These are phyloP conservation scores for Esox lucius DNA, from an alignment of 2,797 vertebrate species.

Conservation along the genomic window DNA sequence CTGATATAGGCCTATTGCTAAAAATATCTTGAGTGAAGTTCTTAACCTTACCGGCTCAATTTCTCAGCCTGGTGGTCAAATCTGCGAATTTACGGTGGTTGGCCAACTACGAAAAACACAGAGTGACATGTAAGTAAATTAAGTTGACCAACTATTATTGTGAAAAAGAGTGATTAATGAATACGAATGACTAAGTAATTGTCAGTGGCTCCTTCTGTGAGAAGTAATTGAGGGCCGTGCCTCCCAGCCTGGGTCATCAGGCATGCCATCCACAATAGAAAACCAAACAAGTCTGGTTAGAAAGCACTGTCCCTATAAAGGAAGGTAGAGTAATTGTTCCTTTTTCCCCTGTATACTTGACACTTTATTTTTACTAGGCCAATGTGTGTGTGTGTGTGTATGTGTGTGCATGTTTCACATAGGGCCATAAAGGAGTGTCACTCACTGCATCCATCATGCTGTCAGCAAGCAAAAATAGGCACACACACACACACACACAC, in stretches of 20 bases:
- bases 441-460: constrained; percentile 61
- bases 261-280: background rate
- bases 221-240: background rate
- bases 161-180: constrained; percentile 3
- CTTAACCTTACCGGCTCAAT: background rate
- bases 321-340: constrained; percentile 43
- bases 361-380: constrained; percentile 46
- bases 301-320: constrained; percentile 26
- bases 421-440: constrained; percentile 47
- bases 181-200: background rate
- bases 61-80: background rate
- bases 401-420: constrained; percentile 24
- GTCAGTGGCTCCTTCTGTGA: background rate
- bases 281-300: constrained; percentile 42
- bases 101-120: background rate
- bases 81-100: background rate
- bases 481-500: background rate
- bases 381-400: constrained; percentile 34
- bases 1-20: background rate
- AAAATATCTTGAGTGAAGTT: background rate
- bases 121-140: background rate
- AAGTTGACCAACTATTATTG: background rate
- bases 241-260: background rate
- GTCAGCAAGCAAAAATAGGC: constrained; percentile 33
- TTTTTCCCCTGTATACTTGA: constrained; percentile 41